Evolutionary conservation across 2,888 invertebrate species (phyloP), one percentile per base, ranked within the genome.

Genomic region (Drosophila mayaguana): DNA sequence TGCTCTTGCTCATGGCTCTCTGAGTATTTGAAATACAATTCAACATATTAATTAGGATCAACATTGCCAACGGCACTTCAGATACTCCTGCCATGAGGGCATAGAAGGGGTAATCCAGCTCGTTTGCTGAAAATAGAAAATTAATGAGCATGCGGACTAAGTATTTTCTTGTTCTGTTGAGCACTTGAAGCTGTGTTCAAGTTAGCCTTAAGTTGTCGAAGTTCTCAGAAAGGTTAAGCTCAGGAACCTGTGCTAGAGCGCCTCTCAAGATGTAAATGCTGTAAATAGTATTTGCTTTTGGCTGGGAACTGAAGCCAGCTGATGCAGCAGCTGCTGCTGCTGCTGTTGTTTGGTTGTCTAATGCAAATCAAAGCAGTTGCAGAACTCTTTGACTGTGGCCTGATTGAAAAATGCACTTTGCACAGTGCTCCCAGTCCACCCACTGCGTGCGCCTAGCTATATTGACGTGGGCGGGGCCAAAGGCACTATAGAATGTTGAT

Each of bases 21-120:
- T 18, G 12, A 32, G 16, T 36, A 42, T 63, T 78, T 61, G 54
- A 70, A 70, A 55, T 43, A 48, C 38, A 65, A 65, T 69, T 63
- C 63, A 59, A 65, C 75, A 78, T 66, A 68, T 78, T 75, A 81
- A 72, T 78, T 66, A 72, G 72, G 64, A 73, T 34, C 48, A 65
- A 69, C 75, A 78, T 63, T 38, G 62, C 69, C 68, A 36, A 32
- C 32, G 62, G 64, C 62, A 45, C 6, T 16, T 18, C n/a, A 42
- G 9, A 12, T 12, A 32, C 54, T 34, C 18, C 11, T 6, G 6
- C 12, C 18, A 20, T 6, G 20, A 5, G 12, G 7, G 7, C 43
- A 11, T n/a, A 2, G n/a, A 40, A 12, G 25, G 12, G n/a, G 7
- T 40, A 11, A 54, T 0, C n/a, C n/a, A 16, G n/a, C 38, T 53